Evolutionary conservation across 2,888 invertebrate genomes (phyloP).

Genomic region (Caenorhabditis sp.): DNA sequence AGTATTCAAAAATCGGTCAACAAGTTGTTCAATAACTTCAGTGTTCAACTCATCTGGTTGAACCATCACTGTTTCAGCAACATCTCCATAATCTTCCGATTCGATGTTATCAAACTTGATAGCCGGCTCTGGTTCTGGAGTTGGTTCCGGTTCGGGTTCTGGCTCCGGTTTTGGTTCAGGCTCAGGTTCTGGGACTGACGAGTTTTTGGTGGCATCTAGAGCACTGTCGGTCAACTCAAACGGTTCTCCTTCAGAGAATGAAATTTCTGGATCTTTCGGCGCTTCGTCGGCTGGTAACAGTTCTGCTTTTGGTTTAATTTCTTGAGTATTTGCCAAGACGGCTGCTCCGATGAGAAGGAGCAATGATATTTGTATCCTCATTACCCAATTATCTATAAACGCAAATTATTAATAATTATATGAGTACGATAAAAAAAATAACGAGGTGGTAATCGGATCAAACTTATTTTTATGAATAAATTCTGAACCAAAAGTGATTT

Average conservation of each 20-base stretch:
- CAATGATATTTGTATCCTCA: neutral
- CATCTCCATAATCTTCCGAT: conserved; percentile 61
- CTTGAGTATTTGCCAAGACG: conserved; percentile 23
- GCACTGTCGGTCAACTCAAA: conserved; percentile 35
- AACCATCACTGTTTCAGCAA: conserved; percentile 39
- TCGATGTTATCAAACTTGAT: conserved; percentile 65
- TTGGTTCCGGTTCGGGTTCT: conserved; percentile 34
- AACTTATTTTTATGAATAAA: too few relatives aligned
- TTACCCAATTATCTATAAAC: neutral
- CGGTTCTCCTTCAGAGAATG: conserved; percentile 42
- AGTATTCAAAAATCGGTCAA: conserved; percentile 67
- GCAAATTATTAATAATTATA: too few relatives aligned
- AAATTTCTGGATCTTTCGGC: conserved; percentile 36
- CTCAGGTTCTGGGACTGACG: conserved; percentile 34
- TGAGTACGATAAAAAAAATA: too few relatives aligned
- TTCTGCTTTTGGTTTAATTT: conserved; percentile 43
- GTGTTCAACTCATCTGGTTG: conserved; percentile 66
- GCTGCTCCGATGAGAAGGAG: conserved; percentile 31
- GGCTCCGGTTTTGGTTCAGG: conserved; percentile 48
- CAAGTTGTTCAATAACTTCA: conserved; percentile 65
- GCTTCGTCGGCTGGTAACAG: conserved; percentile 33
- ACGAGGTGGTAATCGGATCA: too few relatives aligned
- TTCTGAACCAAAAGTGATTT: too few relatives aligned
- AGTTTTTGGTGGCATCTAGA: conserved; percentile 33
- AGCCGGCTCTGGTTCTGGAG: conserved; percentile 56